These are phyloP conservation scores for Arizona elegans DNA, from an alignment of 2,113 vertebrate genomes.

Conservation along the genomic window DNA sequence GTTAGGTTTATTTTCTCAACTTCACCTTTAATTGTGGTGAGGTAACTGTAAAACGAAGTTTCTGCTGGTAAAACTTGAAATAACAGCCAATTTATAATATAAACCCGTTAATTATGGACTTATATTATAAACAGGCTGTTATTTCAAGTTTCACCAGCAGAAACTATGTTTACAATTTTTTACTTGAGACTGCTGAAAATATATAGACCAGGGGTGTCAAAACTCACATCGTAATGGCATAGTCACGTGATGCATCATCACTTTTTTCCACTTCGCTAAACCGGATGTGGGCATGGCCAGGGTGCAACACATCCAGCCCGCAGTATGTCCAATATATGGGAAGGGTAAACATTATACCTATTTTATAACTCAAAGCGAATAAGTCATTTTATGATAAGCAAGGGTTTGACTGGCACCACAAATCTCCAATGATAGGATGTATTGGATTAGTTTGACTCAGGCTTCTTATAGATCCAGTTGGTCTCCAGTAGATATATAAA, in stretches of 20 bases:
- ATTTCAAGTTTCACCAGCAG: neutral
- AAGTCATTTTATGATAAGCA: neutral
- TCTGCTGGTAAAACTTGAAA: no score
- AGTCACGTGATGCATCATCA: no score
- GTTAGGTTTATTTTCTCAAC: no score
- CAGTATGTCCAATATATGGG: neutral
- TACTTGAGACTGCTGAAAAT: neutral
- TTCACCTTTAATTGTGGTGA: no score
- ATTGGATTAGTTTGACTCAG: neutral
- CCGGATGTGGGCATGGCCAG: no score
- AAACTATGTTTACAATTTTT: neutral
- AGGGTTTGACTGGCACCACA: neutral
- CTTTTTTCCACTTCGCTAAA: no score
- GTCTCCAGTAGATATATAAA: neutral
- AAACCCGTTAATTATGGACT: neutral
- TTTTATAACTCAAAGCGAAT: neutral
- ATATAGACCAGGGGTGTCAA: neutral
- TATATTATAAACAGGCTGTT: neutral
- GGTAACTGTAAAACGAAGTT: no score
- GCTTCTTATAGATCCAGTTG: neutral
- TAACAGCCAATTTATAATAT: no score
- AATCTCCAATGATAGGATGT: neutral
- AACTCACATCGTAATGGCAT: no score
- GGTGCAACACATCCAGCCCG: no score
- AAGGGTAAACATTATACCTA: neutral